Evolutionary conservation across 2,888 invertebrate species (phyloP), one percentile per base, ranked within the genome.

Genomic region (Calameuta filiformis): DNA sequence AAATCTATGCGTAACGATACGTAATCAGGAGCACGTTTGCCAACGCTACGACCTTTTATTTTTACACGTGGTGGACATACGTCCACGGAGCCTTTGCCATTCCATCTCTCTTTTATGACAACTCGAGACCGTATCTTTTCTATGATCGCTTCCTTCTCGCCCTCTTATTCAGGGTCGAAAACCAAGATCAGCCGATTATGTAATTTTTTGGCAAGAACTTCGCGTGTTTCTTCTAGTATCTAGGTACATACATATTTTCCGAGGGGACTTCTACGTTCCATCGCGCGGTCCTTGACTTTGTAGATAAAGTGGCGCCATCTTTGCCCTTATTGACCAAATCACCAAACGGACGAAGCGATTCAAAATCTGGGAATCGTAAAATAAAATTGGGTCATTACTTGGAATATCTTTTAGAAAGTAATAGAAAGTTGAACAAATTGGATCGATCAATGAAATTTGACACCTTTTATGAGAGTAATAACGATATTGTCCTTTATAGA

Each of bases 91-190:
- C 9, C 56, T 6, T 23, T 23, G 2, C 9, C 23, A 23, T 56
- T 23, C 23, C 56, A 23, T 56, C 23, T 56, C 15, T 23, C 9
- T 23, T 40, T 56, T 15, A 2, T 40, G 23, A 56, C 23, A 23
- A 23, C 23, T 56, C 56, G 1, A 23, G 23, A 9, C 56, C 56
- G 2, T 56, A 56, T 56, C 9, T 9, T 23, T 56, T 23, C 9
- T 56, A 9, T 23, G 23, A 56, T 56, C 56, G 23, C 56, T 56
- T 23, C 56, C 56, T 23, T 56, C 56, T 56, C 56, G 23, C 3
- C 56, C 56, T 56, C 23, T 56, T 23, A 69, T 77, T 75, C 78
- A 79, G 83, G 81, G 81, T 80, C 83, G 80, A 83, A 82, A 79
- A 81, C 80, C 81, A 82, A 82, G 77, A 82, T 77, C 76, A 68